These are phyloP conservation scores for Bibio marci DNA, from an alignment of 2,888 invertebrate genomes.

Conservation along the genomic window DNA sequence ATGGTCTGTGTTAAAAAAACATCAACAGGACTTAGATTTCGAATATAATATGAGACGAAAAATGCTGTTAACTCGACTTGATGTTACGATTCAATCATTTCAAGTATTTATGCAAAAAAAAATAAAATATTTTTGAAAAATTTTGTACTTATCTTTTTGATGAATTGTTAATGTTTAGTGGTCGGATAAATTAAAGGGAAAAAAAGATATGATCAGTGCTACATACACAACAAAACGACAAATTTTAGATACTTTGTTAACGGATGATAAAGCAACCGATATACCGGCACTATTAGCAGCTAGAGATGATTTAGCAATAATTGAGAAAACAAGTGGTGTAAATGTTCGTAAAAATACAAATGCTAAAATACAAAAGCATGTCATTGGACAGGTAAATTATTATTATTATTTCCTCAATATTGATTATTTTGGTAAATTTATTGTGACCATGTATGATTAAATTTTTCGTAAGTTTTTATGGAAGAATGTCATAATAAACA, in stretches of 20 bases:
- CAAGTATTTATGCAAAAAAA: too few relatives aligned
- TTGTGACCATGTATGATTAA: not conserved
- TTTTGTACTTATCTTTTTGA: too few relatives aligned
- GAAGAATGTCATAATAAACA: too few relatives aligned
- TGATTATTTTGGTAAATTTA: conserved; percentile 6
- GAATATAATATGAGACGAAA: conserved; percentile 75
- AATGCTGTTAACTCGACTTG: conserved; percentile 76
- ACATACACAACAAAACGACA: conserved; percentile 37
- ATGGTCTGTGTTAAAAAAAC: conserved; percentile 56
- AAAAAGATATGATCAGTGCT: conserved; percentile 50
- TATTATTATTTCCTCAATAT: conserved; percentile 2
- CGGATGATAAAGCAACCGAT: conserved; percentile 34
- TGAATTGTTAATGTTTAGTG: conserved; percentile 52
- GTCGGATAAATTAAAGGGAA: conserved; percentile 62
- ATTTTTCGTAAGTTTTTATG: too few relatives aligned
- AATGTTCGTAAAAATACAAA: conserved; percentile 70
- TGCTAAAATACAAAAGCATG: conserved; percentile 68
- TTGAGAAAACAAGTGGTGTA: conserved; percentile 85
- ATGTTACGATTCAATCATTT: conserved; percentile 94
- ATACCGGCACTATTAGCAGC: conserved; percentile 72
- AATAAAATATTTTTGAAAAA: too few relatives aligned
- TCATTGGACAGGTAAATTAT: conserved; percentile 57
- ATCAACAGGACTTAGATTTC: conserved; percentile 53
- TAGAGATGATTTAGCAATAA: conserved; percentile 61
- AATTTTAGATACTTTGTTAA: conserved; percentile 15